phyloP scores from a whole-genome alignment of 2,797 vertebrate genomes.

The Crenichthys baileyi region DNA sequence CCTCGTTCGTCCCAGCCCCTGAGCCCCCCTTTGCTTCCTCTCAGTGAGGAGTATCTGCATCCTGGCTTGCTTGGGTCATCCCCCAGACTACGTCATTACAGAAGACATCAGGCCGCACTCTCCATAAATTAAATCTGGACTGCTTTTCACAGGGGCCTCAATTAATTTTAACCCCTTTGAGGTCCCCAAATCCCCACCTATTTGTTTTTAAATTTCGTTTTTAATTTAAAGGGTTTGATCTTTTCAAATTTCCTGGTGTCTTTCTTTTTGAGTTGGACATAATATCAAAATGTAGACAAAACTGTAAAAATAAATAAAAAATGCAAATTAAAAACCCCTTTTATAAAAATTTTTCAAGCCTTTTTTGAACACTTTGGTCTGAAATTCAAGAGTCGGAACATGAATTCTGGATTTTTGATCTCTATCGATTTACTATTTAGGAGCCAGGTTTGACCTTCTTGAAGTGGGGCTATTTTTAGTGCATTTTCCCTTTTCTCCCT shows the following conservation, averaged over 20 bases:
- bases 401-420: constrained; percentile 42
- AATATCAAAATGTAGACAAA: not conserved
- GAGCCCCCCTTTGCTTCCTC: no score
- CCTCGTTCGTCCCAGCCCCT: no score
- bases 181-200: not conserved
- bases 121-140: constrained; percentile 76
- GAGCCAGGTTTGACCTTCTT: constrained; percentile 55
- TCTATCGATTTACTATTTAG: constrained; percentile 66
- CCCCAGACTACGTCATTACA: constrained; percentile 76
- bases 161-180: constrained; percentile 57
- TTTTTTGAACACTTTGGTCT: not conserved
- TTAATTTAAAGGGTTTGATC: not conserved
- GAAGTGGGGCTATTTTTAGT: constrained; percentile 55
- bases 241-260: not conserved
- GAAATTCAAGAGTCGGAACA: constrained; percentile 12
- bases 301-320: not conserved
- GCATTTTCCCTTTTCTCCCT: constrained; percentile 30
- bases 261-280: not conserved
- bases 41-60: constrained; percentile 71
- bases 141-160: constrained; percentile 55
- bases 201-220: not conserved
- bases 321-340: not conserved
- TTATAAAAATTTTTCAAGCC: not conserved
- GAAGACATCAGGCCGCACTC: constrained; percentile 75
- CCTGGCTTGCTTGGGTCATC: constrained; percentile 66